Percentiles rank a stretch among this genome's conserved stretches.
phyloP scores from a whole-genome alignment of 2,888 invertebrate genomes.

The Papilio gigon region DNA sequence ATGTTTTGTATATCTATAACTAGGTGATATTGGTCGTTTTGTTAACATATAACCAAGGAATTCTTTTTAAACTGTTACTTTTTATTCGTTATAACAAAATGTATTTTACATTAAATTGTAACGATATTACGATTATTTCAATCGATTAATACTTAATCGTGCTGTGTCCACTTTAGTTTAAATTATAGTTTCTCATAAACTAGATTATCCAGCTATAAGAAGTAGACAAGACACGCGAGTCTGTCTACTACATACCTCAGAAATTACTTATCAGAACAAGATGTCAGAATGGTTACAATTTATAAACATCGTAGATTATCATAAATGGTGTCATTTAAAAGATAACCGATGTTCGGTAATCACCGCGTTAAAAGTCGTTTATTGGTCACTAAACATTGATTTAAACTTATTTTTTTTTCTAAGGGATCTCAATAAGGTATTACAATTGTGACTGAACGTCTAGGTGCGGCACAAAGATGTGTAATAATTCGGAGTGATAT shows the following conservation, averaged over 20 bases:
- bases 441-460: no score
- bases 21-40: no score
- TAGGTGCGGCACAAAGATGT: background rate
- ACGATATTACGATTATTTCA: background rate
- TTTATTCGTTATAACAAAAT: no score
- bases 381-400: background rate
- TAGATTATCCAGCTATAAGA: background rate
- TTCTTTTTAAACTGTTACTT: no score
- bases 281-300: background rate
- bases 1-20: no score
- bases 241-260: background rate
- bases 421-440: no score
- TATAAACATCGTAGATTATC: conserved; percentile 4
- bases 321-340: background rate
- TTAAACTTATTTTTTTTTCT: no score
- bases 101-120: background rate
- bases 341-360: background rate
- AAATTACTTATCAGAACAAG: conserved; percentile 16
- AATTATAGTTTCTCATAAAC: conserved; percentile 11
- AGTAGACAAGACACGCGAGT: conserved; percentile 10
- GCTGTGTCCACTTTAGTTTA: background rate
- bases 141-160: background rate
- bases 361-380: background rate
- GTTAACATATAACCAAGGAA: no score
- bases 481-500: conserved; percentile 41